phyloP scores from a whole-genome alignment of 2,888 invertebrate species.

The Oegoconia quadripuncta region DNA sequence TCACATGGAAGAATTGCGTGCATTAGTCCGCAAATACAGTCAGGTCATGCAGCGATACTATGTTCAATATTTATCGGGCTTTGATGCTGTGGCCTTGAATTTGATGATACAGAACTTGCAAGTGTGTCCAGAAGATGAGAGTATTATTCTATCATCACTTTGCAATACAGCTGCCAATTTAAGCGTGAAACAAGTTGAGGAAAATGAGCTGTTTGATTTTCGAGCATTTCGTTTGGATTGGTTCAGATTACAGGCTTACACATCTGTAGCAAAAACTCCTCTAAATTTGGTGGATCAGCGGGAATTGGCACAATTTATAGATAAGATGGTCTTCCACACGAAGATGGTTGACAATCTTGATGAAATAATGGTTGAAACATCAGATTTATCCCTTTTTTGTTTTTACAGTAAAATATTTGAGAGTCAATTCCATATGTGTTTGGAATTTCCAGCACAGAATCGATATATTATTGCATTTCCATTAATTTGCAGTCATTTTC shows the following conservation, averaged over 20 bases:
- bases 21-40: conserved; percentile 96
- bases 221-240: conserved; percentile 97
- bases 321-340: conserved; percentile 97
- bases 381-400: conserved; percentile 98
- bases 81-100: conserved; percentile 95
- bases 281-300: conserved; percentile 89
- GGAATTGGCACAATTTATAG: conserved; percentile 93
- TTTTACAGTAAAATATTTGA: conserved; percentile 98
- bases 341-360: conserved; percentile 99
- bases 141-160: conserved; percentile 94
- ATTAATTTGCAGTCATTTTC: conserved; percentile 97
- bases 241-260: conserved; percentile 97
- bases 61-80: conserved; percentile 97
- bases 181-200: conserved; percentile 96
- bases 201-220: conserved; percentile 97
- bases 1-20: conserved; percentile 98
- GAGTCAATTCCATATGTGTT: conserved; percentile 98
- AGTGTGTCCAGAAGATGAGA: conserved; percentile 96
- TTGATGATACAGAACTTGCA: conserved; percentile 90
- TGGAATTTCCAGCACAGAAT: conserved; percentile 99
- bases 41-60: conserved; percentile 98
- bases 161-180: conserved; percentile 92
- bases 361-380: conserved; percentile 97
- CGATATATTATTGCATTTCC: conserved; percentile 99
- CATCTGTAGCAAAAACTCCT: conserved; percentile 90